These are phyloP conservation scores for Acrossocheilus wenchowensis DNA, from an alignment of 2,797 vertebrate species.

Conservation along the genomic window DNA sequence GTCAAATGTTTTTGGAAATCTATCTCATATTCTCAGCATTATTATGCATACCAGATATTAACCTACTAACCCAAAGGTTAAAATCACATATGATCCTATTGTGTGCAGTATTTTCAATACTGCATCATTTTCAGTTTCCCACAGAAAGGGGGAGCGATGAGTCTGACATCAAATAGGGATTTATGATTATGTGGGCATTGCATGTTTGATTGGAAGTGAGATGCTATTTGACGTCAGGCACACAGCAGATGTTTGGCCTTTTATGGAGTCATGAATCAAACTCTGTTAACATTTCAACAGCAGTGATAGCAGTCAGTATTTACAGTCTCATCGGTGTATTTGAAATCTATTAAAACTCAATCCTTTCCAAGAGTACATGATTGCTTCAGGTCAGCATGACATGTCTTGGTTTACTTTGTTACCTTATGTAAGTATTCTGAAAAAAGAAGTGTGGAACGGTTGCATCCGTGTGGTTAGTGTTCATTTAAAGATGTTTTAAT, in stretches of 20 bases:
- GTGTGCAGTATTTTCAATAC: neutral
- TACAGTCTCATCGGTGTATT: constrained; percentile 13
- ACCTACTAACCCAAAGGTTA: neutral
- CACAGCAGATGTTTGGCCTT: constrained; percentile 14
- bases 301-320: neutral
- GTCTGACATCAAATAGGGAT: neutral
- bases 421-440: neutral
- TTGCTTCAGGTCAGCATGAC: neutral
- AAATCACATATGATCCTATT: neutral
- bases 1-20: neutral
- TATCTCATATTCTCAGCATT: neutral
- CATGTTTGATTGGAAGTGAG: constrained; percentile 4
- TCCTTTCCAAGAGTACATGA: neutral
- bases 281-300: constrained; percentile 25
- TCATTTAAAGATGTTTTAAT: neutral
- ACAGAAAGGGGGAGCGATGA: neutral
- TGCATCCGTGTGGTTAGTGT: neutral
- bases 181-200: neutral
- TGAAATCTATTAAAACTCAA: constrained; percentile 3
- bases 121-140: neutral
- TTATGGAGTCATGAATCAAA: constrained; percentile 24
- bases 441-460: neutral
- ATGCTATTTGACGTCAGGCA: constrained; percentile 3
- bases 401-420: neutral
- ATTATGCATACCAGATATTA: neutral